Evolutionary conservation across 1,140 invertebrate genomes (phyloP).

Genomic region (Trinorchestia longiramus): DNA sequence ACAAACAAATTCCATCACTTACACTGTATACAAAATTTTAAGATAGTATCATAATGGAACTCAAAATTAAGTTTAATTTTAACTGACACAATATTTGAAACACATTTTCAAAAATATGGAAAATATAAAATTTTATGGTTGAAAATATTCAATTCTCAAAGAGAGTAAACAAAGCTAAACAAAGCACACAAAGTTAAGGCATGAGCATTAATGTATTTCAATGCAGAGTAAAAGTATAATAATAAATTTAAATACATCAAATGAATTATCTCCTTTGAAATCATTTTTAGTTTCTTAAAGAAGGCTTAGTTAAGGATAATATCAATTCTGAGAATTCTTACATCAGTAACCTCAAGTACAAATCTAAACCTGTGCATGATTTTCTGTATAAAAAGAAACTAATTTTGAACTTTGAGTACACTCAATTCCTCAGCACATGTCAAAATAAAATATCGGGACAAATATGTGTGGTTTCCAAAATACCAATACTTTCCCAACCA

Average conservation of each 20-base stretch:
- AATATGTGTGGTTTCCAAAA: no score
- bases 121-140: neutral
- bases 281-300: no score
- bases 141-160: neutral
- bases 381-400: no score
- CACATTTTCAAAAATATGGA: neutral
- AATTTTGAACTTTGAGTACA: no score
- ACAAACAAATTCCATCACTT: neutral
- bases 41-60: neutral
- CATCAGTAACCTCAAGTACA: no score
- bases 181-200: neutral
- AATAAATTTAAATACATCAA: neutral
- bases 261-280: no score
- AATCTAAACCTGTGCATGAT: no score
- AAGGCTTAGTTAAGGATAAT: no score
- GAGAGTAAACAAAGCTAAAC: neutral
- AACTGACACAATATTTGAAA: neutral
- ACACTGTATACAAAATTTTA: neutral
- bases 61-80: neutral
- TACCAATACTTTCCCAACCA: no score
- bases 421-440: no score
- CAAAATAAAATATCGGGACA: no score
- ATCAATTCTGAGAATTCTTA: no score
- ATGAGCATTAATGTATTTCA: neutral
- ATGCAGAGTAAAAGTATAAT: neutral